These are phyloP conservation scores for Austrolebias charrua DNA, from an alignment of 2,797 vertebrate species.

Conservation along the genomic window DNA sequence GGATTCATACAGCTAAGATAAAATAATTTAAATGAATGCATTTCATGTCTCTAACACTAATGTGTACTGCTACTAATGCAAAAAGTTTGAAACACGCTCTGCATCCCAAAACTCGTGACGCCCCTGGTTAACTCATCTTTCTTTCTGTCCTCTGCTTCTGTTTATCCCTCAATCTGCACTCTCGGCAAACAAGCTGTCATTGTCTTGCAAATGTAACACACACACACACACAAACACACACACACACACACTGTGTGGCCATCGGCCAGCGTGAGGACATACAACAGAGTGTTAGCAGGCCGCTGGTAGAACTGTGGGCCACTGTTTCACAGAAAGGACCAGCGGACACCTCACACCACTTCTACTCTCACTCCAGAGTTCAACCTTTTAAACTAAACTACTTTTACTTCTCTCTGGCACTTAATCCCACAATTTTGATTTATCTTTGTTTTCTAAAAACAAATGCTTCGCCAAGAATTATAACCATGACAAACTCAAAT, in stretches of 20 bases:
- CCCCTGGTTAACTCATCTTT: slow-evolving; percentile 45
- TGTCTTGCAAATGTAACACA: slow-evolving; percentile 53
- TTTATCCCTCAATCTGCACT: slow-evolving; percentile 47
- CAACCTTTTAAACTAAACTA: slow-evolving; percentile 10
- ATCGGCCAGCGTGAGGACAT: slow-evolving; percentile 50
- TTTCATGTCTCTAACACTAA: not conserved
- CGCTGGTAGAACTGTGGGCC: slow-evolving; percentile 60
- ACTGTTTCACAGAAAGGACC: slow-evolving; percentile 60
- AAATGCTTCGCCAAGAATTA: not conserved
- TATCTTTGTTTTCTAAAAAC: slow-evolving; percentile 2
- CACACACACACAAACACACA: slow-evolving; percentile 34
- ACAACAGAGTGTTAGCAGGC: slow-evolving; percentile 51
- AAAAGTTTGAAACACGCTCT: not conserved
- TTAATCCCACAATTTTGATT: not conserved
- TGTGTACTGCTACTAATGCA: too few species aligned
- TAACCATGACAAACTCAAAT: not conserved
- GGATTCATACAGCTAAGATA: not conserved
- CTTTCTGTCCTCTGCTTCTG: slow-evolving; percentile 35
- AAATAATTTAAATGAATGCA: not conserved
- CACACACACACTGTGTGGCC: slow-evolving; percentile 28
- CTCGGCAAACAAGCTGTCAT: slow-evolving; percentile 64
- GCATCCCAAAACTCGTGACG: slow-evolving; percentile 21
- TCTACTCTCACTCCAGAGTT: slow-evolving; percentile 12
- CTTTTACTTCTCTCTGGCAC: not conserved
- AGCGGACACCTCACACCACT: slow-evolving; percentile 24